A percentile compares a stretch with the other conserved stretches of the same genome.
Conservation (phyloP, 2,888 invertebrate species). For the Drosophila meridiana region DNA sequence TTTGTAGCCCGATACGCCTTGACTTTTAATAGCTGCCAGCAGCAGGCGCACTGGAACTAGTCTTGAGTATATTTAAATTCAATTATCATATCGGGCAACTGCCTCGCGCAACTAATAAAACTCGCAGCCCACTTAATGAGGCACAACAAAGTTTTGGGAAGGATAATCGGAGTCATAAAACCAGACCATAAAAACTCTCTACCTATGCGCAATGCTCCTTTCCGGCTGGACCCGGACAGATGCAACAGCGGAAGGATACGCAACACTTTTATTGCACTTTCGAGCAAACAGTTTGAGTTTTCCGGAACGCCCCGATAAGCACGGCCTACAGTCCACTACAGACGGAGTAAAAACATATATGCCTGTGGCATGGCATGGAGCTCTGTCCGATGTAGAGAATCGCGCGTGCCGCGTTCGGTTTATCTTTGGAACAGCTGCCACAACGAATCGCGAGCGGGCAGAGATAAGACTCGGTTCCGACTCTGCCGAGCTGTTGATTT, state of each 20-base stretch:
- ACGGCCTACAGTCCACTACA: constrained; percentile 10
- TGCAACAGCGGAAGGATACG: constrained; percentile 68
- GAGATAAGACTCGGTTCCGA: constrained; percentile 30
- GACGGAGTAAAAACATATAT: neutral
- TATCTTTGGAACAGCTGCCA: constrained; percentile 69
- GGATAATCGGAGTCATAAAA: constrained; percentile 65
- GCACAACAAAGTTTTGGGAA: constrained; percentile 57
- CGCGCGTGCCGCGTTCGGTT: constrained; percentile 64
- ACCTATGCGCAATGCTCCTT: neutral
- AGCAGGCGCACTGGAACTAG: constrained; percentile 12
- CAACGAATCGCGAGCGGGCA: constrained; percentile 29
- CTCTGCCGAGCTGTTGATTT: constrained; percentile 16
- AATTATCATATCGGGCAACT: constrained; percentile 43
- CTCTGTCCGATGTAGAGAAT: constrained; percentile 27
- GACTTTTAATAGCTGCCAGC: constrained; percentile 27
- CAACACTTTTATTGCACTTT: constrained; percentile 64
- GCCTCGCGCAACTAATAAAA: constrained; percentile 31
- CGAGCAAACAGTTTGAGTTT: constrained; percentile 56
- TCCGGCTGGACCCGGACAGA: constrained; percentile 44
- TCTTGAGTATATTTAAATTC: constrained; percentile 50
- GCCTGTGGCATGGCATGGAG: constrained; percentile 7
- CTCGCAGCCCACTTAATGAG: constrained; percentile 54
- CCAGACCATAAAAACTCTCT: constrained; percentile 44
- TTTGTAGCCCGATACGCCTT: constrained; percentile 34
- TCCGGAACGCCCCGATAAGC: constrained; percentile 36